Evolutionary conservation across 1,140 invertebrate species (phyloP).

Genomic region (fruit fly (Drosophila melanogaster)): Release_6_plus_ISO1_MT NT_033779.5:9619001-9619500

Average conservation of each 20-base stretch:
- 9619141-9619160: constrained; percentile 2
- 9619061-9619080: constrained; percentile 11
- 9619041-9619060: constrained; percentile 4
- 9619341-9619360: constrained; percentile 25
- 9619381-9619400: constrained; percentile 45
- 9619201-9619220: constrained; percentile 23
- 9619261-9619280: constrained; percentile 21
- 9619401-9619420: constrained; percentile 8
- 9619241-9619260: constrained; percentile 24
- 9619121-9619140: constrained; percentile 9
- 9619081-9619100: constrained; percentile 24
- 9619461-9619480: constrained; percentile 7
- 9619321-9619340: constrained; percentile 23
- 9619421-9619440: not conserved
- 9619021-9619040: constrained; percentile 23
- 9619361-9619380: constrained; percentile 29
- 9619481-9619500: not conserved
- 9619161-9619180: constrained; percentile 10
- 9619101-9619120: not conserved
- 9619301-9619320: not conserved
- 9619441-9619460: not conserved
- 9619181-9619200: constrained; percentile 28
- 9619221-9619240: constrained; percentile 31
- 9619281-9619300: too few species aligned
- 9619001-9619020: not conserved